Evolutionary conservation across 2,888 invertebrate genomes (phyloP).

Genomic region (Brachylomia viminalis): DNA sequence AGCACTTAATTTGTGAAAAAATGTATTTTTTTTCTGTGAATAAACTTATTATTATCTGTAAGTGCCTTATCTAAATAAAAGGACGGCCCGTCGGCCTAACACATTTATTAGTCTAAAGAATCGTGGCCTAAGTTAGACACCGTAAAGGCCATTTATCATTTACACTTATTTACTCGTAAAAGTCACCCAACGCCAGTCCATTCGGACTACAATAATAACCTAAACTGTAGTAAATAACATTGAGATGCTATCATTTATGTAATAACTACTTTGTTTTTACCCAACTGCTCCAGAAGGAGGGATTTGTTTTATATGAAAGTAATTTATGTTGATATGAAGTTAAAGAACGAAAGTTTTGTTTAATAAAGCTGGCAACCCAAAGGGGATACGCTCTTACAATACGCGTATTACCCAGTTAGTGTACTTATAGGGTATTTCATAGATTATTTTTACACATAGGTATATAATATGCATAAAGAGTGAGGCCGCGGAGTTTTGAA

Average conservation of each 20-base stretch:
- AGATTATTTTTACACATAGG: neutral
- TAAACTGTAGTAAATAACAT: neutral
- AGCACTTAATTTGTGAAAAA: no score
- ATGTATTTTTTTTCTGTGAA: no score
- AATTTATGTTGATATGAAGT: neutral
- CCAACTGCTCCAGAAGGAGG: fast-evolving
- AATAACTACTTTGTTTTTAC: neutral
- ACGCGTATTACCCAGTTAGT: neutral
- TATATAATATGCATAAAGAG: neutral
- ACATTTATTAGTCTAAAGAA: neutral
- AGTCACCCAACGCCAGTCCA: conserved; percentile 6
- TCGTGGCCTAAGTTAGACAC: no score
- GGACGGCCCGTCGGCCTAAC: neutral
- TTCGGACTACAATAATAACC: neutral
- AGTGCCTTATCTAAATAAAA: neutral
- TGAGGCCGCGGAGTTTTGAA: neutral
- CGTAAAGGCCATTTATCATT: no score
- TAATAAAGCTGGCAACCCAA: conserved; percentile 5
- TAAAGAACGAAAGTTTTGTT: conserved; percentile 11
- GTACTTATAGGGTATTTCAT: neutral
- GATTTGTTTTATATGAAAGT: neutral
- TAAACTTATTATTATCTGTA: no score
- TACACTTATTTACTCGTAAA: no score
- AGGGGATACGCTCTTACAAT: neutral
- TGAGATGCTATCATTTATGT: neutral